Conservation (phyloP, 2,113 vertebrate genomes). For the Oryzias melastigma region DNA sequence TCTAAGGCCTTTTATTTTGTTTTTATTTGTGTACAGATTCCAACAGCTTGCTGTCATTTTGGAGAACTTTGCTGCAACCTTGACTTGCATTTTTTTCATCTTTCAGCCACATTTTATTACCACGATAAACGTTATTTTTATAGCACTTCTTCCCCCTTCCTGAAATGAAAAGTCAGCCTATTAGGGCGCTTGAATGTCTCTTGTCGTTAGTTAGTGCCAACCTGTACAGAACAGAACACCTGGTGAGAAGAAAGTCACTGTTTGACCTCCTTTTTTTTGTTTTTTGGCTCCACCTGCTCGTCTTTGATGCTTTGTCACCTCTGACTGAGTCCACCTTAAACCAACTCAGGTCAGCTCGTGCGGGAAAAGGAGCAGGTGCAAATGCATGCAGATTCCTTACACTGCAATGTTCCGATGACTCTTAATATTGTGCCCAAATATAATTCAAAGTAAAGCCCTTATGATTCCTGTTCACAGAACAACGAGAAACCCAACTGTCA, state of each 20-base stretch:
- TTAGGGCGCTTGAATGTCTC: slow-evolving; percentile 75
- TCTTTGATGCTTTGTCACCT: slow-evolving; percentile 35
- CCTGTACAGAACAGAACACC: slow-evolving; percentile 76
- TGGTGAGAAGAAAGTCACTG: slow-evolving; percentile 71
- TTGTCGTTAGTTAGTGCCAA: slow-evolving; percentile 77
- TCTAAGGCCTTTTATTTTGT: slow-evolving; percentile 61
- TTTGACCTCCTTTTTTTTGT: slow-evolving; percentile 60
- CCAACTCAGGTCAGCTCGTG: slow-evolving; percentile 57
- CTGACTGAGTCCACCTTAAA: slow-evolving; percentile 58
- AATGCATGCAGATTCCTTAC: slow-evolving; percentile 79
- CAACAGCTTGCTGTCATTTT: slow-evolving; percentile 66
- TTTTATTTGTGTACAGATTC: slow-evolving; percentile 77
- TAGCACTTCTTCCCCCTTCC: slow-evolving; percentile 41
- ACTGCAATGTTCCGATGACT: slow-evolving; percentile 60
- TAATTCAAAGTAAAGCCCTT: slow-evolving; percentile 69
- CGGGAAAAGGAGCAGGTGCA: slow-evolving; percentile 76
- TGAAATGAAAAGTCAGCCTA: slow-evolving; percentile 71
- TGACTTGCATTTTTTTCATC: slow-evolving; percentile 74
- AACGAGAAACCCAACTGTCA: slow-evolving; percentile 63
- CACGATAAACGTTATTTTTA: slow-evolving; percentile 59
- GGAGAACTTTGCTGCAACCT: slow-evolving; percentile 80
- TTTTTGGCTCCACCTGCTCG: slow-evolving; percentile 45
- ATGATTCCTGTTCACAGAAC: slow-evolving; percentile 67
- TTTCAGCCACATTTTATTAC: slow-evolving; percentile 61
- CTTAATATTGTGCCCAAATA: slow-evolving; percentile 66